A percentile compares a stretch with the other conserved stretches of the same genome.
Evolutionary conservation across 1,140 invertebrate genomes (phyloP).

Genomic region (Cylas formicarius): DNA sequence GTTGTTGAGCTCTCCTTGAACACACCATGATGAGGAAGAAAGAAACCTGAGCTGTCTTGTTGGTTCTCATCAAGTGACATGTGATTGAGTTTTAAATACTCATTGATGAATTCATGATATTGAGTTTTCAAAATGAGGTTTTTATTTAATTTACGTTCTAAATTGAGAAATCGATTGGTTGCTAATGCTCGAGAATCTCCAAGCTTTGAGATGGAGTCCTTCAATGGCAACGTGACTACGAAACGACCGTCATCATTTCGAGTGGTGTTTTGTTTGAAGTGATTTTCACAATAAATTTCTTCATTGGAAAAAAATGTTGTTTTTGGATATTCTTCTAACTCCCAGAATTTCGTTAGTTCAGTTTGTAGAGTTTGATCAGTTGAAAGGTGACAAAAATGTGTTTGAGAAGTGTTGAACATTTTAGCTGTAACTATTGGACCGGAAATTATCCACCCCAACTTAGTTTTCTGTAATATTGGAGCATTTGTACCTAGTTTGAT

Average conservation of each 20-base stretch:
- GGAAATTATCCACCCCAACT: too few species aligned
- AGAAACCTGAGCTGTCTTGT: too few species aligned
- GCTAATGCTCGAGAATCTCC: slow-evolving; percentile 17
- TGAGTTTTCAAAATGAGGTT: slow-evolving; percentile 13
- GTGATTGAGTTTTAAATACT: slow-evolving; percentile 18
- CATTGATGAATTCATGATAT: slow-evolving; percentile 18
- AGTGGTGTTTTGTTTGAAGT: slow-evolving; percentile 17
- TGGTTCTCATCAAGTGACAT: too few species aligned
- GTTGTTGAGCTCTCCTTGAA: slow-evolving; percentile 29
- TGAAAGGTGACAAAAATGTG: too few species aligned
- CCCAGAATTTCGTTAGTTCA: slow-evolving; percentile 20
- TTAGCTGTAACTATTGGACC: too few species aligned
- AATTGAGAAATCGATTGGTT: slow-evolving; percentile 11
- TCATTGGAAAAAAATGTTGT: slow-evolving; percentile 11
- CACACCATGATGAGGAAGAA: slow-evolving; percentile 42
- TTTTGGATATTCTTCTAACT: slow-evolving; percentile 14
- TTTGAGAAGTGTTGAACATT: too few species aligned
- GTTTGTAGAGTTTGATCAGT: not conserved
- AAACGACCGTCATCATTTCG: slow-evolving; percentile 16
- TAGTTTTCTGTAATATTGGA: too few species aligned
- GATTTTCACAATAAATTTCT: slow-evolving; percentile 18
- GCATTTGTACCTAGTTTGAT: too few species aligned
- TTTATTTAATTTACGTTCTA: slow-evolving; percentile 14
- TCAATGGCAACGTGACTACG: slow-evolving; percentile 24
- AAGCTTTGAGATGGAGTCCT: slow-evolving; percentile 4